Conservation (phyloP, 1,140 invertebrate genomes). For the Lepidurus apus region DNA sequence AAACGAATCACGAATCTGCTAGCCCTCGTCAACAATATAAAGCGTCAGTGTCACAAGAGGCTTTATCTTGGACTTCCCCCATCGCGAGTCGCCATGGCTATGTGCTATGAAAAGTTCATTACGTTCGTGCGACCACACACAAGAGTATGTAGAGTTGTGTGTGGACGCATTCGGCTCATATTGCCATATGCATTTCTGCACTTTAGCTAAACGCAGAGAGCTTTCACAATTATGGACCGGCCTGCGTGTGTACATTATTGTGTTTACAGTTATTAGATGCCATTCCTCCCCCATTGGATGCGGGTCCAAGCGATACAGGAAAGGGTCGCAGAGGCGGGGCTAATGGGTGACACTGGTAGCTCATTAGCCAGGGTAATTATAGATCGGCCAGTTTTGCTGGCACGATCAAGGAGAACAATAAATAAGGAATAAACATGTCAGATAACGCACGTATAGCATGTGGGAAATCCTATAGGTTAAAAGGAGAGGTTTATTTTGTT, state of each 20-base stretch:
- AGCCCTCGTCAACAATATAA: not conserved
- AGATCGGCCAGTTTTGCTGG: not conserved
- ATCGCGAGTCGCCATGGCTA: not conserved
- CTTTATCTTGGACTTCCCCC: not conserved
- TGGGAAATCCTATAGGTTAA: no score
- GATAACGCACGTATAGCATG: no score
- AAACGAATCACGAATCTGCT: not conserved
- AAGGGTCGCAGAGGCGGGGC: not conserved
- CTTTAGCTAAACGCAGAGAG: not conserved
- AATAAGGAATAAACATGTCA: no score
- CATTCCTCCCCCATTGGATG: not conserved
- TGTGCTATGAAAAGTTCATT: not conserved
- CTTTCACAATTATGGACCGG: not conserved
- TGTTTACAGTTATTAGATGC: slow-evolving; percentile 8
- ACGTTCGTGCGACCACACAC: slow-evolving; percentile 12
- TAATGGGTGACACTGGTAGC: not conserved
- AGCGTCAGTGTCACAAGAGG: not conserved
- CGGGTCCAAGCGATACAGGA: not conserved
- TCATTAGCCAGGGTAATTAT: not conserved
- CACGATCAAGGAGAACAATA: no score
- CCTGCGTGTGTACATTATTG: not conserved
- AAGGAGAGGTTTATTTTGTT: no score
- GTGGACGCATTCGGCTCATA: not conserved
- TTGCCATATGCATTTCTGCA: not conserved
- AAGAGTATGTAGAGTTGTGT: not conserved